Base-by-base conservation (phyloP, 2,797 vertebrate genomes). In the Fistularia commersonii region DNA sequence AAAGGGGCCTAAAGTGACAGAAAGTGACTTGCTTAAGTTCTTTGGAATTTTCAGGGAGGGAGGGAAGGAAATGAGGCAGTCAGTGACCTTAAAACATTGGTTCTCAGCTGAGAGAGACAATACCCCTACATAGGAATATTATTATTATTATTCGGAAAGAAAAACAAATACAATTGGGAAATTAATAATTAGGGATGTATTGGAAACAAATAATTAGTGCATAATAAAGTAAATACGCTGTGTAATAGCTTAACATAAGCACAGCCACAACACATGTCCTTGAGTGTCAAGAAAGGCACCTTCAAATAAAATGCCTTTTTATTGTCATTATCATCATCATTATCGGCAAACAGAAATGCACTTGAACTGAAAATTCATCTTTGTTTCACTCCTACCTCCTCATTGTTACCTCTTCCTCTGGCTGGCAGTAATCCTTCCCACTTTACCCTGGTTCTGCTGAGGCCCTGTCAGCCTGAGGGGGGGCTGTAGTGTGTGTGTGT, bases 401-500 rank as follows among this genome's bases (percentile, higher is more conserved):
- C 10, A n/a, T n/a, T 11, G 32, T 2, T 7, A 15, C 10, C 47
- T 32, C 35, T 11, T 37, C 40, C 48, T 45, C 13, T 31, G 36
- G 45, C 51, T 41, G 45, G 3, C 62, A 53, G 60, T 66, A 74
- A 81, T 58, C 57, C 61, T 42, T 37, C 57, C 65, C 66, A 74
- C 77, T 74, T 69, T 74, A 62, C 47, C 52, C 52, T 0, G n/a
- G 42, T 45, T 36, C 66, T 42, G 32, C 66, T 42, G 32, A 57
- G 52, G 53, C 56, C 40, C 47, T 72, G 72, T 81, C 57, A 71
- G 65, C 78, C 76, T 66, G 48, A 33, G 69, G 74, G 69, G 11
- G 64, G 55, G 71, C 58, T 61, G 75, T 66, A 72, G 45, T 48
- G 37, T 44, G 45, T 51, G 39, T 62, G 45, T 54, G 45, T 37